These are phyloP conservation scores for Idaea straminata DNA, from an alignment of 2,888 invertebrate species.

Conservation along the genomic window DNA sequence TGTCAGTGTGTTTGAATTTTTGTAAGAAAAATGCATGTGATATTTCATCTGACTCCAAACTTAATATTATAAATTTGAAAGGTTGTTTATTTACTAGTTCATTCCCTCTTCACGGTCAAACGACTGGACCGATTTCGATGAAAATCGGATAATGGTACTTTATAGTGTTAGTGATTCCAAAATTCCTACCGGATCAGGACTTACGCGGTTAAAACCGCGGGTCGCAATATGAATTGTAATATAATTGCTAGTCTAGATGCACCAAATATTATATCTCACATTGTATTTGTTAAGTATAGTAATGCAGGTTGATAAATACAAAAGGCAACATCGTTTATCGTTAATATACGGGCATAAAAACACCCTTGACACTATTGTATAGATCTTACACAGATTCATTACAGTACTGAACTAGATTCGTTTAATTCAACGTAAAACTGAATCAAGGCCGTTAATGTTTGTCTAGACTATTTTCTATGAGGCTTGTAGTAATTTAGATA, in stretches of 20 bases:
- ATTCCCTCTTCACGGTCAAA: no score
- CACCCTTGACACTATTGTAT: slow-evolving; percentile 66
- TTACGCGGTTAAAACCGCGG: no score
- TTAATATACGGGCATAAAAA: slow-evolving; percentile 64
- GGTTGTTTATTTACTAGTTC: no score
- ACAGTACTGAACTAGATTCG: slow-evolving; percentile 40
- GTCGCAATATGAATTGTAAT: background rate
- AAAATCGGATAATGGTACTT: no score
- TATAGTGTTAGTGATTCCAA: no score
- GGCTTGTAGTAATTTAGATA: slow-evolving; percentile 12
- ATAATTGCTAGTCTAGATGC: background rate
- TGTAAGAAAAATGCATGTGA: no score
- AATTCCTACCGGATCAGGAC: no score
- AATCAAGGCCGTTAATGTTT: slow-evolving; percentile 58
- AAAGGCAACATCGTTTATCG: slow-evolving; percentile 65
- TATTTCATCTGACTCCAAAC: no score
- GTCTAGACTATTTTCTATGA: slow-evolving; percentile 37
- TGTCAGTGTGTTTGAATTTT: no score
- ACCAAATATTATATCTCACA: background rate
- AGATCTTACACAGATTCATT: slow-evolving; percentile 48
- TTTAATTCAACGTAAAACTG: slow-evolving; percentile 48
- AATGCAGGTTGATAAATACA: slow-evolving; percentile 31
- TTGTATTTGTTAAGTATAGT: slow-evolving; percentile 15
- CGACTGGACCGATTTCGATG: no score
- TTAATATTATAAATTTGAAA: no score